Evolutionary conservation across 2,797 vertebrate genomes (phyloP), one percentile per base, ranked within the genome.

Genomic region (Sebastes minor): DNA sequence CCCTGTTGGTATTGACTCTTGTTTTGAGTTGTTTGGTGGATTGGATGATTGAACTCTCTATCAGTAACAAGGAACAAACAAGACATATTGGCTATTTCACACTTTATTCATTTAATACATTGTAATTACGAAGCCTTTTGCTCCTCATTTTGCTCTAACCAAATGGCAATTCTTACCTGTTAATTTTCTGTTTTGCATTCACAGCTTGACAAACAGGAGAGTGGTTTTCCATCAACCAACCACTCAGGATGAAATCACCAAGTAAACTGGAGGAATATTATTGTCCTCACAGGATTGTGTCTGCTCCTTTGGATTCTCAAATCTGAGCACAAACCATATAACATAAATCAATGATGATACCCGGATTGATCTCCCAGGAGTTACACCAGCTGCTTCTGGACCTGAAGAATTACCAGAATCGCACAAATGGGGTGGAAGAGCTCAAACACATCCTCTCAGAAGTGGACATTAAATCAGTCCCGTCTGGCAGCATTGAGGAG

Each of bases 351-450:
- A 95, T 89, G 78, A 97, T 97, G 91, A 96, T 96, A 88, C 96
- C 96, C 86, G 97, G 96, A 32, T 92, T 99, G 88, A 92, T 99
- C 86, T 95, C 97, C 35, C 93, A 95, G 88, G 97, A 98, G 91
- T 94, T 98, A 89, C 96, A 97, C 35, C 87, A 94, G 63, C 94
- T 96, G 67, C 96, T 99, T 82, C 95, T 97, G 89, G 97, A 98
- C 93, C 92, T 90, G 56, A 95, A 96, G 74, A 96, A 97, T 93
- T 98, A 97, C 91, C 96, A 95, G 65, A 96, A 93, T 80, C 96
- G 97, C 76, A 96, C 95, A 14, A 95, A 93, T 78, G 97, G 97
- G 1, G 93, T 98, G 82, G 97, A 97, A 76, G 95, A 98, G 87
- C 96, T 99, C 53, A 97, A 97, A 88, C 86, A 35, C 23, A 71